These are phyloP conservation scores for Mormyrus lacerda DNA, from an alignment of 2,113 vertebrate species.

Conservation along the genomic window DNA sequence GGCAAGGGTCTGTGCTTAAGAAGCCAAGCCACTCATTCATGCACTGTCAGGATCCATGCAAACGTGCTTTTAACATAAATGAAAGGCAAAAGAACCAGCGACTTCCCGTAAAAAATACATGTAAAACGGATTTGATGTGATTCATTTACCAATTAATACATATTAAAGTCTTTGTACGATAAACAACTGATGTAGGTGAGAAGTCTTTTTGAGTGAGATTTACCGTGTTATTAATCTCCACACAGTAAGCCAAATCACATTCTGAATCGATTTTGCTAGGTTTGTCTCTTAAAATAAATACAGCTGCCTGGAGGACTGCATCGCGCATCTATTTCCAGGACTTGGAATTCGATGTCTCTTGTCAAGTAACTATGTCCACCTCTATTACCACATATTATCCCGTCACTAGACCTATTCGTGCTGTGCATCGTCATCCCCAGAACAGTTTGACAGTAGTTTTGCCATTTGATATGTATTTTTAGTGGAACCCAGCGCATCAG, in stretches of 20 bases:
- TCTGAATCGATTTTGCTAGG: neutral
- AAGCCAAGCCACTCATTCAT: neutral
- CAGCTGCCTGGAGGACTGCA: neutral
- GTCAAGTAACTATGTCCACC: neutral
- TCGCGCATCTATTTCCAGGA: neutral
- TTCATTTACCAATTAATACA: neutral
- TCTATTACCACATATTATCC: neutral
- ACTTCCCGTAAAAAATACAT: neutral
- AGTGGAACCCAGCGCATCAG: neutral
- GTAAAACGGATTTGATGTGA: neutral
- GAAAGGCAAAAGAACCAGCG: neutral
- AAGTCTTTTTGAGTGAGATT: neutral
- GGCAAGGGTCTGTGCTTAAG: conserved; percentile 18
- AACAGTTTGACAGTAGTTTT: neutral
- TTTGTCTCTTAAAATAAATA: neutral
- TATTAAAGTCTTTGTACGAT: neutral
- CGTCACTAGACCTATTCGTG: neutral
- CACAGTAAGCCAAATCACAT: neutral
- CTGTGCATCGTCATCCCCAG: neutral
- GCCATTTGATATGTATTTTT: neutral
- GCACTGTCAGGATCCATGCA: neutral
- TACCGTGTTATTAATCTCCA: neutral
- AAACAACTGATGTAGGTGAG: neutral
- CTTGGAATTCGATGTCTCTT: neutral
- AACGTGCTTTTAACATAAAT: neutral